phyloP scores from a whole-genome alignment of 2,888 invertebrate genomes.

The Metopia argyrocephala region DNA sequence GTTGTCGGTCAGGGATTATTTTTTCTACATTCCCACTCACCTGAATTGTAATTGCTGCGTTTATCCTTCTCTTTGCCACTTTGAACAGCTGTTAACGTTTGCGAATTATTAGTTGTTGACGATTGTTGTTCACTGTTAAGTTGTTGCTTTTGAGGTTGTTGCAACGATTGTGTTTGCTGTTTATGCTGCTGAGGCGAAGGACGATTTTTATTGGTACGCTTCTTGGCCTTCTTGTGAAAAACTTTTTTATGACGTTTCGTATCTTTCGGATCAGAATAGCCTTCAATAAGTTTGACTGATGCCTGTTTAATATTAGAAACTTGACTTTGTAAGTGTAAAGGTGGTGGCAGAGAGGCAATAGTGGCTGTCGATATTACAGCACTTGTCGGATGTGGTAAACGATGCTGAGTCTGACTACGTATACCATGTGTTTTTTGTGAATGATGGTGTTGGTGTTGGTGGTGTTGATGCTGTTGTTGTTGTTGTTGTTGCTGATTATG shows the following conservation, averaged over 20 bases:
- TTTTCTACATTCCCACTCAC: constrained; percentile 68
- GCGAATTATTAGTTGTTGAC: constrained; percentile 61
- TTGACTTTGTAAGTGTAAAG: constrained; percentile 54
- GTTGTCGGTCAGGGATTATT: constrained; percentile 9
- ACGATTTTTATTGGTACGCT: constrained; percentile 71
- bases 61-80: constrained; percentile 70
- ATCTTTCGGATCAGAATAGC: constrained; percentile 78
- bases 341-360: constrained; percentile 63
- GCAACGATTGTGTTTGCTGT: constrained; percentile 54
- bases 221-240: constrained; percentile 76
- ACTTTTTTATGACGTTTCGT: constrained; percentile 77
- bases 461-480: constrained; percentile 63
- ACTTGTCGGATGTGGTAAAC: constrained; percentile 61
- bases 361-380: constrained; percentile 53
- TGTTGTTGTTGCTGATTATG: constrained; percentile 49
- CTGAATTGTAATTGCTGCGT: constrained; percentile 77
- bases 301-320: constrained; percentile 75
- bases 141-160: constrained; percentile 67
- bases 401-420: constrained; percentile 66
- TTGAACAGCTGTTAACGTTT: constrained; percentile 66
- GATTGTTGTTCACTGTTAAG: constrained; percentile 67
- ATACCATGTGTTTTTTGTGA: constrained; percentile 63
- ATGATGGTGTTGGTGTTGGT: constrained; percentile 64
- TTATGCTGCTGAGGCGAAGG: constrained; percentile 66
- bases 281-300: constrained; percentile 77